Base-by-base conservation (phyloP, 1,140 invertebrate genomes). In the Zelostemma sp. region DNA sequence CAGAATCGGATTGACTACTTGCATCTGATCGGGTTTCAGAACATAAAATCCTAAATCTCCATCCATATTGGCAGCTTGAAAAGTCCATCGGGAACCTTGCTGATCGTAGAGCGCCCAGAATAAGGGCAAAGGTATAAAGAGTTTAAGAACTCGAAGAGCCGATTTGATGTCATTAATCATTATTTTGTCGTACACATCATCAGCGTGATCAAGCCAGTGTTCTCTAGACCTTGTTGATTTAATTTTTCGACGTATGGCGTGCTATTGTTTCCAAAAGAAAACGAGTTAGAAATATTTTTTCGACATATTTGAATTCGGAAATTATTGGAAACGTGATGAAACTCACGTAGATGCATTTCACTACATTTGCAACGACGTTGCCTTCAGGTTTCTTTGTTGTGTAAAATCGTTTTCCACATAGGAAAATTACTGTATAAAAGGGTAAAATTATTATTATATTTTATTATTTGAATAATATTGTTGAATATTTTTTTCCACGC, bases 71-170 rank as follows among this genome's bases (percentile, higher is more conserved):
- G 91, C 91, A 6, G 96, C 97, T 88, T 99, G 97, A 60, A 98
- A 90, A 0, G 95, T 97, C 97, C 97, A 99, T 45, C 93, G 88
- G 0, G 96, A 98, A 9, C 95, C 96, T 87, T 95, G 91, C 79
- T 95, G 93, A 79, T 95, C 93, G 73, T 91, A 91, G 0, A 98
- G 83, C 0, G 95, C 91, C 96, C 96, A 97, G 80, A 96, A 98
- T 1, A 97, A 79, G 5, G 95, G 95, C 1, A 97, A 75, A 0
- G 95, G 95, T 19, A 95, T 77, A 79, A 93, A 97, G 12, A 97
- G 80, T 33, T 90, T 83, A 0, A 97, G 78, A 5, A 97, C 89
- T 41, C 87, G 87, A 0, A 96, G 73, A 0, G 93, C 84, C 6
- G 87, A 82, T 79, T 94, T 95, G 1, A 95, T 88, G 69, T 97